Evolutionary conservation across 2,888 invertebrate species (phyloP).

Genomic region (Polydrusus tereticollis): DNA sequence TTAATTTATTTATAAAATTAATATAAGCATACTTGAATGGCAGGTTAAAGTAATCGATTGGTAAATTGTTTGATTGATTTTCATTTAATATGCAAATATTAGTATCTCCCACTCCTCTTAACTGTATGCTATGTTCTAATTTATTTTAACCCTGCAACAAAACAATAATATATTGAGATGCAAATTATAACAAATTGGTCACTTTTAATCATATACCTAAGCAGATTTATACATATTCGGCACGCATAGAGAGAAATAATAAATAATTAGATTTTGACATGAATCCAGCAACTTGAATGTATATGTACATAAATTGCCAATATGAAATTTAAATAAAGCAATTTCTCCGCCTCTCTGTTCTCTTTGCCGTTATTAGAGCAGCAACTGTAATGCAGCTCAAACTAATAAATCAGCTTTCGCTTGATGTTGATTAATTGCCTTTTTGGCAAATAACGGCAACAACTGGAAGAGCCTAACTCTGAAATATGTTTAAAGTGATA

Average conservation of each 20-base stretch:
- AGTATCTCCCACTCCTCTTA: no score
- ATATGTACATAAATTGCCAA: background rate
- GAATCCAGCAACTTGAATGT: background rate
- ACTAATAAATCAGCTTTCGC: constrained; percentile 12
- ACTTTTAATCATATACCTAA: background rate
- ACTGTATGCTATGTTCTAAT: background rate
- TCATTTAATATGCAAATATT: no score
- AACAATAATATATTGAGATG: constrained; percentile 3
- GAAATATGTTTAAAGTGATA: background rate
- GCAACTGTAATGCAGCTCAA: background rate
- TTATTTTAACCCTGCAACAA: background rate
- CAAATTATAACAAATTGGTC: constrained; percentile 2
- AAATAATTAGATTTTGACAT: constrained; percentile 17
- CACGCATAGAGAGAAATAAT: background rate
- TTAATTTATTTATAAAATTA: no score
- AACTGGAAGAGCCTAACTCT: background rate
- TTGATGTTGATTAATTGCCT: constrained; percentile 14
- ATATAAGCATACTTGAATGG: no score
- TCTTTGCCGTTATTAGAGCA: background rate
- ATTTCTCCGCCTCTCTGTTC: background rate
- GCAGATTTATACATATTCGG: constrained; percentile 6
- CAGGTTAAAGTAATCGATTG: no score
- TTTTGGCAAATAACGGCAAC: constrained; percentile 3
- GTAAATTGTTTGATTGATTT: no score
- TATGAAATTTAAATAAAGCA: constrained; percentile 2